Base-by-base conservation (phyloP, 1,140 invertebrate genomes). In the Rhopalosiphum padi region DNA sequence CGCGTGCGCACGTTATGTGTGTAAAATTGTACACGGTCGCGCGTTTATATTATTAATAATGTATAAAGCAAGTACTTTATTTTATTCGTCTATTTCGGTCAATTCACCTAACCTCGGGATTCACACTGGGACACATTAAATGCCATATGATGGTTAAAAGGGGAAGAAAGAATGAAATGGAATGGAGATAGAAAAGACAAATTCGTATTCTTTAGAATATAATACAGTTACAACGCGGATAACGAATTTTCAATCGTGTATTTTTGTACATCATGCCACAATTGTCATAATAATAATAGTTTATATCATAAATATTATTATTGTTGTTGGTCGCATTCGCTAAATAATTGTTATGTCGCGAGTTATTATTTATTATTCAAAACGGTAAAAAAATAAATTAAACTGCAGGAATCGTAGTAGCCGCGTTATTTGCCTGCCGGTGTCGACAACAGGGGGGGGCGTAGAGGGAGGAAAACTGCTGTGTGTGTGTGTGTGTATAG, bases 401-500 rank as follows among this genome's bases (percentile, higher is more conserved):
- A 89, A 25, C 46, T 77, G 35, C 48, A 89, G 48, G 35, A 89
- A 60, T 90, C 37, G 55, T 90, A 43, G 41, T 60, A 68, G 35
- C 53, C 53, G 35, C 53, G 53, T 90, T 90, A 60, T 60, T 90
- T 60, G 89, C 88, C 37, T 90, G 88, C 89, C 46, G 11, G 89
- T 51, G n/a, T 48, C 18, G 46, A 53, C 18, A n/a, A 35, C 46
- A 48, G 91, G 82, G 30, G 48, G 82, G 91, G 30, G 48, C 21
- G 35, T 53, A 35, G 35, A 22, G 91, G 48, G 91, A 86, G 37
- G 43, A 25, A 37, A 37, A 55, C 30, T 60, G 30, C 30, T 68
- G 86, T 87, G 43, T 87, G 43, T 87, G 90, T 82, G 68, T 11
- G 68, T 91, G n/a, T 93, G 91, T 93, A 77, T 85, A 30, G 91